phyloP scores from a whole-genome alignment of 2,888 invertebrate species.

The Apamea epomidion region DNA sequence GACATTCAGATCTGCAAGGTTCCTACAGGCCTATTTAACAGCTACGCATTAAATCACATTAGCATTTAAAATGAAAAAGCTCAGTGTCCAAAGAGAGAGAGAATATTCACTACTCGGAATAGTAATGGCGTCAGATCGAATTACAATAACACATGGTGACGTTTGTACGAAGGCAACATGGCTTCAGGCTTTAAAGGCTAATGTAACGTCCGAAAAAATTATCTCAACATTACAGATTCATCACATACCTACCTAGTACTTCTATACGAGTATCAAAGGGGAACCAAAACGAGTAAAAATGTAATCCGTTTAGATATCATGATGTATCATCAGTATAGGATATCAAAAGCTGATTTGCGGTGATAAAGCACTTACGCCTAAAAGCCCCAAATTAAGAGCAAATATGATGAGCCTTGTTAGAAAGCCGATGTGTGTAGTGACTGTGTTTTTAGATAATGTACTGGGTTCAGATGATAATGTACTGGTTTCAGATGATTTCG shows the following conservation, averaged over 20 bases:
- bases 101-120: background rate
- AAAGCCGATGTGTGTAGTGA: slow-evolving; percentile 24
- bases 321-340: background rate
- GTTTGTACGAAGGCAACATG: background rate
- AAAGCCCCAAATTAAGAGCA: slow-evolving; percentile 45
- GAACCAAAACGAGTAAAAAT: too few species aligned
- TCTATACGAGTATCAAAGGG: too few species aligned
- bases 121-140: background rate
- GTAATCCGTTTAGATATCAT: background rate
- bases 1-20: background rate
- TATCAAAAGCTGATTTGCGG: slow-evolving; percentile 25
- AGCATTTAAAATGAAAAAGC: background rate
- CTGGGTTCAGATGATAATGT: slow-evolving; percentile 36
- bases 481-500: slow-evolving; percentile 16
- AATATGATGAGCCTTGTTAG: slow-evolving; percentile 17
- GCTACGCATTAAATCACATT: background rate
- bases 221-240: background rate
- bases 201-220: background rate
- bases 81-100: background rate
- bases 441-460: slow-evolving; percentile 35
- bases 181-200: background rate
- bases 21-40: background rate
- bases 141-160: slow-evolving; percentile 11
- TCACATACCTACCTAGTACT: background rate
- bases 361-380: slow-evolving; percentile 38